Conservation (phyloP, 2,113 vertebrate species). For the Nyctibius bracteatus region DNA sequence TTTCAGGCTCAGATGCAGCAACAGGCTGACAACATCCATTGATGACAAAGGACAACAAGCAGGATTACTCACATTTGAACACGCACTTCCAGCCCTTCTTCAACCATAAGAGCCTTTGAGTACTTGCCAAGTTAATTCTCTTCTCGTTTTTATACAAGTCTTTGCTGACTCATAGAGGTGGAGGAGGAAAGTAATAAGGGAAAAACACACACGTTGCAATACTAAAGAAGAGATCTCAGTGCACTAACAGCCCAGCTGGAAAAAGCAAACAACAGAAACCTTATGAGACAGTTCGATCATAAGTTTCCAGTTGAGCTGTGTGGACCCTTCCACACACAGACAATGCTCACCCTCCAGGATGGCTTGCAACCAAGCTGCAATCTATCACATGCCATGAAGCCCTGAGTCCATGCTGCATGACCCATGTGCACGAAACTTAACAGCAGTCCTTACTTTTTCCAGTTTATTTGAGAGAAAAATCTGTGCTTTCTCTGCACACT, state of each 20-base stretch:
- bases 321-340: neutral
- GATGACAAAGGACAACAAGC: neutral
- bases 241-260: slow-evolving; percentile 10
- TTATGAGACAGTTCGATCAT: neutral
- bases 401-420: neutral
- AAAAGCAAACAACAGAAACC: neutral
- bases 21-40: neutral
- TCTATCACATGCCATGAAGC: neutral
- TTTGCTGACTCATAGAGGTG: neutral
- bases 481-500: neutral
- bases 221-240: neutral
- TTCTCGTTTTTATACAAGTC: neutral
- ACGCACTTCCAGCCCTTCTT: neutral
- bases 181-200: neutral
- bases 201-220: neutral
- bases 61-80: neutral
- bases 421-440: neutral
- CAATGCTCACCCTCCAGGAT: neutral
- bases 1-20: neutral
- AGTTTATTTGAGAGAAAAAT: neutral
- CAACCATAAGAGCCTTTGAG: neutral
- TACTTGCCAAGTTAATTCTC: neutral
- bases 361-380: neutral
- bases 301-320: neutral
- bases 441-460: neutral